Base-by-base conservation (phyloP, 2,888 invertebrate genomes). In the Andricus curvator region DNA sequence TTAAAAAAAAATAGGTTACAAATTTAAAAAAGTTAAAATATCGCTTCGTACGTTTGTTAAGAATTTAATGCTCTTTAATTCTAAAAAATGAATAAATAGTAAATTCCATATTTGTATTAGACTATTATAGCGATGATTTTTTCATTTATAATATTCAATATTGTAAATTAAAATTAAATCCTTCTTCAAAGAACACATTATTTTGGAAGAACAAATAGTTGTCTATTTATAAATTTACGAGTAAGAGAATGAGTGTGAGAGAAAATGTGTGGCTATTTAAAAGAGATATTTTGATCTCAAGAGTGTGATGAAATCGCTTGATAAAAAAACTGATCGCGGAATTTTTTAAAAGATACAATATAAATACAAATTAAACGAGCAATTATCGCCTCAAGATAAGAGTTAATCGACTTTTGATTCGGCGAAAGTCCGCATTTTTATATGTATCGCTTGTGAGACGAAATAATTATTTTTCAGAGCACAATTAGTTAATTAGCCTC, bases 311-410 rank as follows among this genome's bases (percentile, higher is more conserved):
- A 74, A 74, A 56, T 51, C 33, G n/a, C n/a, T 56, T 20, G 48
- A 74, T 48, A 67, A 65, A 41, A 33, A 74, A 70, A 51, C 9
- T 37, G 51, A 70, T 70, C 25, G 20, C 51, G 25, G n/a, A 51
- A 48, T 74, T 37, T 70, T 44, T 51, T 37, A n/a, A 74, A 74
- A 51, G 74, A 56, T 74, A 56, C n/a, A 74, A 51, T 51, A 74
- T 74, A 74, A 74, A 74, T 74, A 56, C n/a, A 74, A 74, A 74
- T 29, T 74, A 74, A 74, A 56, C 13, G 74, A 74, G 70, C 51
- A 70, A 74, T 56, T 74, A 56, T 74, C 51, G 51, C 51, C 1
- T n/a, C 13, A 56, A 74, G 51, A 74, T 74, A 56, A 74, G 74
- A 74, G 56, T 29, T 56, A 74, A 74, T 74, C 74, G 51, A 74